Evolutionary conservation across 1,140 invertebrate species (phyloP), one percentile per base, ranked within the genome.

Genomic region (Danaus melanippus): DNA sequence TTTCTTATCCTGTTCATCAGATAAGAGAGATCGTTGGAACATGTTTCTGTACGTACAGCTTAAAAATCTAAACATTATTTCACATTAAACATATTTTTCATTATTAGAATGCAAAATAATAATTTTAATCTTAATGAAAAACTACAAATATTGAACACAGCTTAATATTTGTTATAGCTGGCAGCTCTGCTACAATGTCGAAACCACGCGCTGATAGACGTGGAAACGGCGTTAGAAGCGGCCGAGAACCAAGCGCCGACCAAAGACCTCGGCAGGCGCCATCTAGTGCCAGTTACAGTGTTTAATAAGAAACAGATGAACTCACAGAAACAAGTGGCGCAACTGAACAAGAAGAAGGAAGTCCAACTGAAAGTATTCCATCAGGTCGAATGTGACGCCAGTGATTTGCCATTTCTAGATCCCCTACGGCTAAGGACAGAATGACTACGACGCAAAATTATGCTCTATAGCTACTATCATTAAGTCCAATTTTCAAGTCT

Each of bases 321-420:
- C 12, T 51, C 53, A 32, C 46, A 44, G 10, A 60, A 60, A 45
- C 49, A 58, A 49, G 39, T 54, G 17, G 53, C 64, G 15, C 56
- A 67, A 60, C 46, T 65, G 10, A 63, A 54, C 42, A 76, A 71
- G 67, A 61, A 72, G 10, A 84, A 74, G 46, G 81, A 86, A 55
- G 84, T 86, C 21, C 84, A 69, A 2, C 50, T 86, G 0, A 77
- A 79, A 74, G 62, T 85, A 60, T 86, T 85, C 54, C 67, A 86
- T 52, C 76, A 84, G 44, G 46, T 62, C 0, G 82, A 85, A 53
- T 74, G 84, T 53, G 60, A 69, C 9, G 51, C 72, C 6, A 69
- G 74, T 62, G 78, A 83, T 32, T 60, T 83, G 7, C 84, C 82
- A 0, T 76, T 69, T 49, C 49, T 84, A 48, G 80, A 86, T 53